A percentile compares a stretch with the other conserved stretches of the same genome.
These are phyloP conservation scores for Tamandua tetradactyla DNA, from an alignment of 2,797 vertebrate genomes.

Conservation along the genomic window DNA sequence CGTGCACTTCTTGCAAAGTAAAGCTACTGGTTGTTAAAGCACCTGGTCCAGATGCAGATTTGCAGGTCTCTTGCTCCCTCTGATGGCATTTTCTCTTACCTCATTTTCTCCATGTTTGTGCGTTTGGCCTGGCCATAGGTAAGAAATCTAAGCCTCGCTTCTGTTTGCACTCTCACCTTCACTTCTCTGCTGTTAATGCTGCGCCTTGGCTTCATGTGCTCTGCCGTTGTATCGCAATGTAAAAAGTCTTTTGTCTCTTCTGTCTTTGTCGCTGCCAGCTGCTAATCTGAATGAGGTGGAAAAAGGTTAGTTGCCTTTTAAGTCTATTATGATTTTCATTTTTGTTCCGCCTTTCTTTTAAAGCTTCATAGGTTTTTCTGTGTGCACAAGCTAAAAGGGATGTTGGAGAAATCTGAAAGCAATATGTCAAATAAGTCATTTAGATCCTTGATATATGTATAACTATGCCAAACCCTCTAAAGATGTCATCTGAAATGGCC, in stretches of 20 bases:
- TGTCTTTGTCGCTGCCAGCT: conserved; percentile 94
- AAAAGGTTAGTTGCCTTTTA: conserved; percentile 98
- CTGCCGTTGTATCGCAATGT: conserved; percentile 86
- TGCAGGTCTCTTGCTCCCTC: conserved; percentile 49
- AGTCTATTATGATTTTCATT: conserved; percentile 85
- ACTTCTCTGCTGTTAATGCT: conserved; percentile 82
- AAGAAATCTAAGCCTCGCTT: conserved; percentile 78
- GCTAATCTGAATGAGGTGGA: conserved; percentile 99
- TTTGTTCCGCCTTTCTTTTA: conserved; percentile 79
- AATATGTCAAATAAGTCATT: conserved; percentile 47
- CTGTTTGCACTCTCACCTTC: conserved; percentile 75
- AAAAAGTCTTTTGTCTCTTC: conserved; percentile 92
- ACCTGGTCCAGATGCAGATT: conserved; percentile 16
- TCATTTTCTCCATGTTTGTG: conserved; percentile 66
- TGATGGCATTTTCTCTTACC: conserved; percentile 44
- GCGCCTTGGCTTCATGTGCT: conserved; percentile 85
- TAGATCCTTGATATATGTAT: conserved; percentile 2
- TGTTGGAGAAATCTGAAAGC: conserved; percentile 68
- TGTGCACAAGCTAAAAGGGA: conserved; percentile 68
- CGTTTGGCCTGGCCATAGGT: conserved; percentile 80
- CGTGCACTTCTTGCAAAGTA: conserved; percentile 57
- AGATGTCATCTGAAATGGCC: not conserved
- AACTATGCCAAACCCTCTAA: not conserved
- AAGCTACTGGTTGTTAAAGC: conserved; percentile 47
- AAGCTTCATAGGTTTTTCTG: conserved; percentile 80